Base-by-base conservation (phyloP, 2,797 vertebrate genomes). In the Brotula barbata region DNA sequence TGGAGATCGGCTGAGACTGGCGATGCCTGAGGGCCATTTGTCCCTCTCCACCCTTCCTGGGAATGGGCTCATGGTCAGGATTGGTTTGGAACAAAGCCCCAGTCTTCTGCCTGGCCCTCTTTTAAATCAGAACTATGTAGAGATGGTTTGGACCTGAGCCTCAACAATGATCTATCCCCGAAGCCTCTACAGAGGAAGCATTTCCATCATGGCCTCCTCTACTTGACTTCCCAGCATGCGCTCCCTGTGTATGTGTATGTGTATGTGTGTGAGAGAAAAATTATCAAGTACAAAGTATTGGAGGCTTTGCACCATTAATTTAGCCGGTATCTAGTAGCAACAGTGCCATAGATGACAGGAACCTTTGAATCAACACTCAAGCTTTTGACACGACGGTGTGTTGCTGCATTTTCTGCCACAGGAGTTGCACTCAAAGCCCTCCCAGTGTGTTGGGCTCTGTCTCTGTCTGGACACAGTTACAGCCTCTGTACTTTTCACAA, bases 1-100 rank as follows among this genome's bases (percentile, higher is more conserved):
- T 71, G 63, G 63, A 77, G 78, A 80, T 80, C 44, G 25, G 41
- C 71, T 77, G 76, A 68, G 80, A 83, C 57, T 66, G 80, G 62
- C 50, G 65, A 54, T 78, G 78, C 85, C 83, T 57, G 5, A 60
- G 73, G 79, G 75, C 74, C 64, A 20, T 63, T 73, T 74, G 69
- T 80, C 75, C 75, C 80, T 81, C 86, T 76, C 82, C 84, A 60
- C 83, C 78, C 82, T 80, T 81, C 73, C 78, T 84, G 77, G 70
- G 80, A 87, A 83, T 45, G 73, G 75, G 59, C 51, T 77, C 41
- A 63, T 34, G 75, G 77, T 84, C 66, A 59, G 82, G 58, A 72
- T 71, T 72, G 72, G 65, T 85, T 82, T 88, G 81, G 85, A 86
- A 75, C 58, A 46, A 69, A 78, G 80, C 77, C 79, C 63, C 61